phyloP scores from a whole-genome alignment of 2,113 vertebrate genomes.

The Bubo scandiacus region DNA sequence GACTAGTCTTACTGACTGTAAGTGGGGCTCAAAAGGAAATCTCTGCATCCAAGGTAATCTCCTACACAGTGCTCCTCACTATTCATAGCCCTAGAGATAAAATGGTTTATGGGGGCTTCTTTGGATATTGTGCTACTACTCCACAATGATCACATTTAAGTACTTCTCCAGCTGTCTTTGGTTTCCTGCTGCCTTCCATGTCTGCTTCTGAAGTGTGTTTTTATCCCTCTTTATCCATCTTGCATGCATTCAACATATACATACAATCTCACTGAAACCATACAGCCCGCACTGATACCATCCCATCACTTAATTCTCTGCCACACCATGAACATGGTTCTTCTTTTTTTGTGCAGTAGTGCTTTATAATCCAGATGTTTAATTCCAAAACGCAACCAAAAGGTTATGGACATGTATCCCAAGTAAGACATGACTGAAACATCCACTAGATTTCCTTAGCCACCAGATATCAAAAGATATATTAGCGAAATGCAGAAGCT shows the following conservation, averaged over 20 bases:
- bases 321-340: not conserved
- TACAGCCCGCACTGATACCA: accelerated
- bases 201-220: not conserved
- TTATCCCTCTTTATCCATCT: not conserved
- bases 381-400: not conserved
- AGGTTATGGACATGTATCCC: not conserved
- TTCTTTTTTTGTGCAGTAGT: not conserved
- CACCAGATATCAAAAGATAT: not conserved
- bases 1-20: not conserved
- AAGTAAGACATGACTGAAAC: not conserved
- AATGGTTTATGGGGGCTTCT: not conserved
- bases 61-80: not conserved
- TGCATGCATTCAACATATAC: not conserved
- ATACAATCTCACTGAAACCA: not conserved
- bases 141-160: too few relatives aligned
- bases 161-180: not conserved
- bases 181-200: not conserved
- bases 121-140: not conserved
- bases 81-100: not conserved
- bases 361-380: not conserved
- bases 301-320: not conserved
- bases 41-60: not conserved
- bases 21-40: not conserved
- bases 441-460: not conserved
- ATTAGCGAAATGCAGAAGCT: not conserved